Base-by-base conservation (phyloP, 2,888 invertebrate species). In the Cyaniris semiargus region DNA sequence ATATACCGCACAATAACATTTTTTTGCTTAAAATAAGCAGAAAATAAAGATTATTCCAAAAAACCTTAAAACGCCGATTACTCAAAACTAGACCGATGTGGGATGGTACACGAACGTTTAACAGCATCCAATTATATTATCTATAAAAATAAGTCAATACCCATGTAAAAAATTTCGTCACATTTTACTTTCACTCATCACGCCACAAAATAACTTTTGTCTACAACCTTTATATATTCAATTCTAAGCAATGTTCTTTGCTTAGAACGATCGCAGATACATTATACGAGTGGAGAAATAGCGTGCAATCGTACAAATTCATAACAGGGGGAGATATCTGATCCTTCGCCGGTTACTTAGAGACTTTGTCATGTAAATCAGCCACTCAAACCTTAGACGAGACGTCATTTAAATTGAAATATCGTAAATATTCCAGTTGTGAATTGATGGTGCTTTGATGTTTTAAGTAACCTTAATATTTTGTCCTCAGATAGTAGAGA, bases 291-390 rank as follows among this genome's bases (percentile, higher is more conserved):
- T 18, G 3, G 23, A 53, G 72, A 1, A 53, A 74, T 74, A 74
- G 23, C 44, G 74, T 53, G 74, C 27, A 74, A 53, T 21, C 38
- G 53, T 48, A 74, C 74, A 48, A 74, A 74, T 74, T 48, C 53
- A 79, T 78, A 81, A 80, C 81, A 81, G 31, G 77, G 77, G 77
- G 78, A 81, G 80, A 77, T 79, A 78, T 79, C 78, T 87, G 89
- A 90, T 88, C 89, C 87, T 88, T 85, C 80, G 85, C 84, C 87
- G 86, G 86, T 87, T 87, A 87, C 88, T 89, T 87, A 86, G 83
- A 82, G 86, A 86, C 92, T 92, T 92, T 92, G 90, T 91, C 88
- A 92, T 92, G 92, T 86, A 92, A 92, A 92, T 91, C 86, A 90
- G 87, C 85, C 86, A 86, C 87, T 90, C 88, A 85, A 86, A 85